Percentiles rank a stretch among this genome's conserved stretches.
Evolutionary conservation across 2,797 vertebrate species (phyloP).

Genomic region (Enteromius mattozi): DNA sequence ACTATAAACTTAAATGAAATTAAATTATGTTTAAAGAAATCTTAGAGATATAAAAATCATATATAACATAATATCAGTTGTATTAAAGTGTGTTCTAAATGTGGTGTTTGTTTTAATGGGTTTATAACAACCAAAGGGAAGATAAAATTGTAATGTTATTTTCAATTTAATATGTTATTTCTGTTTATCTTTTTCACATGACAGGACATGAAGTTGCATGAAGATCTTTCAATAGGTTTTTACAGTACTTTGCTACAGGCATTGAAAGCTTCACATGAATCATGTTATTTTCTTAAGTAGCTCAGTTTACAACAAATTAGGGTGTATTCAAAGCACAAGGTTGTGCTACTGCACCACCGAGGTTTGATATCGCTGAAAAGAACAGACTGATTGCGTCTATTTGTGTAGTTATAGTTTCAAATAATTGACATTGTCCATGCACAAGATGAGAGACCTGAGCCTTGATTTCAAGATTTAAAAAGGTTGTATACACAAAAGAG

Average conservation of each 20-base stretch:
- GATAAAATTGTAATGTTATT: too few species aligned
- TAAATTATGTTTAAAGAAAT: too few species aligned
- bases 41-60: too few species aligned
- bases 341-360: background rate
- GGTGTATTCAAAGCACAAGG: background rate
- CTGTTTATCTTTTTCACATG: background rate
- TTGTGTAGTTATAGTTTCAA: background rate
- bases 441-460: background rate
- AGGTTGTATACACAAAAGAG: background rate
- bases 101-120: background rate
- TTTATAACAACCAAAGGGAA: background rate
- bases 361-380: background rate
- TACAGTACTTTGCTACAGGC: background rate
- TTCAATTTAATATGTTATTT: background rate
- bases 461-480: background rate
- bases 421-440: background rate
- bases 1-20: too few species aligned
- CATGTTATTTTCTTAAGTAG: background rate
- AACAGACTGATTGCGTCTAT: background rate
- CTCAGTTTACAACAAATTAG: background rate
- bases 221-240: background rate
- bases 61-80: background rate
- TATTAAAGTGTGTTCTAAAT: conserved; percentile 7
- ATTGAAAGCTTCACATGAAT: background rate
- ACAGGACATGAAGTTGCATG: background rate